Percentiles rank a stretch among this genome's conserved stretches.
Conservation (phyloP, 2,797 vertebrate species). For the Urophycis tenuis region DNA sequence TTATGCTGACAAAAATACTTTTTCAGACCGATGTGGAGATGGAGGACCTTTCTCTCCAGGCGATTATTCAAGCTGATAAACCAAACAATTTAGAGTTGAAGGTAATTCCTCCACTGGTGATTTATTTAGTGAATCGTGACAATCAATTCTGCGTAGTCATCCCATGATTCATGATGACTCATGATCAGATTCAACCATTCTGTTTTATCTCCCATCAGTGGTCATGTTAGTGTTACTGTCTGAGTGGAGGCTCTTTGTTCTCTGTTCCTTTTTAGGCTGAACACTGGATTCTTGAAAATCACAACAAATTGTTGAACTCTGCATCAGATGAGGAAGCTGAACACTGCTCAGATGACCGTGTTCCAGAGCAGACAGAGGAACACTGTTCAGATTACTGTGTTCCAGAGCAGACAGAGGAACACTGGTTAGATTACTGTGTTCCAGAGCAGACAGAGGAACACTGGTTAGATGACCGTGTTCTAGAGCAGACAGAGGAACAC, state of each 20-base stretch:
- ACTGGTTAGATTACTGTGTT: background rate
- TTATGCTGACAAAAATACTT: background rate
- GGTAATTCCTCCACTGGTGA: no score
- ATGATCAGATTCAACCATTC: no score
- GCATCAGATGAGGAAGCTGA: no score
- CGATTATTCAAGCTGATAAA: no score
- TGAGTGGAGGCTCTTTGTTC: background rate
- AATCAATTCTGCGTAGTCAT: no score
- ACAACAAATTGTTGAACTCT: no score
- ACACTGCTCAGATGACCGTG: background rate
- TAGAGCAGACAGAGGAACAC: background rate
- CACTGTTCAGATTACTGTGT: no score
- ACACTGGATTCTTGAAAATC: background rate
- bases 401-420: background rate
- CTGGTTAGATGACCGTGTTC: no score
- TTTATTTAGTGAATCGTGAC: no score
- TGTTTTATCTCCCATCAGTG: background rate
- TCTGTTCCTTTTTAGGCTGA: background rate
- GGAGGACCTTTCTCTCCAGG: no score
- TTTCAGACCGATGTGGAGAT: background rate
- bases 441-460: background rate
- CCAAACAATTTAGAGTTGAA: no score
- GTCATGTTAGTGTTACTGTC: background rate
- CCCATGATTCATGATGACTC: no score
- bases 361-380: background rate